phyloP scores from a whole-genome alignment of 2,888 invertebrate genomes.

The Amphipyra tragopoginis region DNA sequence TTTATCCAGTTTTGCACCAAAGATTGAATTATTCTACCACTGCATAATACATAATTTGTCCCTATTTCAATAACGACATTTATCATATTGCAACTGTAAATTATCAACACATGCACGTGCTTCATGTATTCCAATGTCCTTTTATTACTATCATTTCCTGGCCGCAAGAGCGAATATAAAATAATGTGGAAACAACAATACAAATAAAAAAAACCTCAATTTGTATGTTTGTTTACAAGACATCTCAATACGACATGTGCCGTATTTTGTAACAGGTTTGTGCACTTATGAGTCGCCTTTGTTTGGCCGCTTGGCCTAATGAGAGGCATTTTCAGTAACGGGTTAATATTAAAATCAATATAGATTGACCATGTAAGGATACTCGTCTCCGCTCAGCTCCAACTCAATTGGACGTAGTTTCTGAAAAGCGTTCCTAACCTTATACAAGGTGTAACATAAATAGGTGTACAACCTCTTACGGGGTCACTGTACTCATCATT shows the following conservation, averaged over 20 bases:
- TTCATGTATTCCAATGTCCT: slow-evolving; percentile 3
- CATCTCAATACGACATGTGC: slow-evolving; percentile 11
- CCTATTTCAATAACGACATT: background rate
- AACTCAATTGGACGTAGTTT: too few species aligned
- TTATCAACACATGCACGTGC: slow-evolving; percentile 51
- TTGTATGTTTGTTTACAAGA: slow-evolving; percentile 20
- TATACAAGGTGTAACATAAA: too few species aligned
- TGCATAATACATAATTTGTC: background rate
- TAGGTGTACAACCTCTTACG: too few species aligned
- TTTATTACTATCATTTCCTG: slow-evolving; percentile 29
- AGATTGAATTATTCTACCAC: too few species aligned
- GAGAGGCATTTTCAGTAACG: slow-evolving; percentile 10
- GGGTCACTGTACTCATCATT: too few species aligned
- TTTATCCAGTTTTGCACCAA: too few species aligned
- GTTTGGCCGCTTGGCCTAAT: slow-evolving; percentile 15
- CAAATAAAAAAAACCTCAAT: slow-evolving; percentile 12
- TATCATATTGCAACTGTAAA: background rate
- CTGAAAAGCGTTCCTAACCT: too few species aligned
- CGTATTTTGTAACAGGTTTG: slow-evolving; percentile 40
- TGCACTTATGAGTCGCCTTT: slow-evolving; percentile 16
- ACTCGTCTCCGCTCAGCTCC: too few species aligned
- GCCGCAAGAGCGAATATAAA: background rate
- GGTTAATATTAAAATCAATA: background rate
- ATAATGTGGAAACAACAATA: slow-evolving; percentile 13
- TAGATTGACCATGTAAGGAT: background rate